These are phyloP conservation scores for Synergus gifuensis DNA, from an alignment of 2,888 invertebrate genomes.

Conservation along the genomic window DNA sequence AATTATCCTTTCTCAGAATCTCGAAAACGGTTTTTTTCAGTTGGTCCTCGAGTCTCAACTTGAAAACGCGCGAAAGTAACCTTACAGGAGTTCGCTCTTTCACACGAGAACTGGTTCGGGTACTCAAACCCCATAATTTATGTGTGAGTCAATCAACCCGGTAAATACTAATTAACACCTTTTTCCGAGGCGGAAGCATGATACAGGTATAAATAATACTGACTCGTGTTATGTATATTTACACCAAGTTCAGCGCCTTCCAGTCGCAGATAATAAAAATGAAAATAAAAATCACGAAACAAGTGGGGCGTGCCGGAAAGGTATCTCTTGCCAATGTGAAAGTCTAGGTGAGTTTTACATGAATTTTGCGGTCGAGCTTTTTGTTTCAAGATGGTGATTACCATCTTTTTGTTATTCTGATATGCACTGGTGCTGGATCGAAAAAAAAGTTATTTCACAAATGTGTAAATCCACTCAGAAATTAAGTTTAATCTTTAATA, in stretches of 20 bases:
- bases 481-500: background rate
- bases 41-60: background rate
- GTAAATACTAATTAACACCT: conserved; percentile 64
- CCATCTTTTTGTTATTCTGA: background rate
- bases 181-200: conserved; percentile 42
- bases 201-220: conserved; percentile 19
- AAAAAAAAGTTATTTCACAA: background rate
- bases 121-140: conserved; percentile 55
- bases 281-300: background rate
- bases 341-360: background rate
- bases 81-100: conserved; percentile 39
- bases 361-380: background rate
- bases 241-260: background rate
- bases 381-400: background rate
- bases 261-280: background rate
- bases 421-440: background rate
- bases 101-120: conserved; percentile 59
- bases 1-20: conserved; percentile 43
- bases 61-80: conserved; percentile 47
- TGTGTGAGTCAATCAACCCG: conserved; percentile 59
- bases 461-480: background rate
- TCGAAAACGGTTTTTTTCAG: conserved; percentile 17
- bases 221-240: background rate
- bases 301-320: conserved; percentile 23
- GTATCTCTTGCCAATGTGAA: background rate